These are phyloP conservation scores for Microcaecilia unicolor DNA, from an alignment of 2,797 vertebrate genomes.

Conservation along the genomic window DNA sequence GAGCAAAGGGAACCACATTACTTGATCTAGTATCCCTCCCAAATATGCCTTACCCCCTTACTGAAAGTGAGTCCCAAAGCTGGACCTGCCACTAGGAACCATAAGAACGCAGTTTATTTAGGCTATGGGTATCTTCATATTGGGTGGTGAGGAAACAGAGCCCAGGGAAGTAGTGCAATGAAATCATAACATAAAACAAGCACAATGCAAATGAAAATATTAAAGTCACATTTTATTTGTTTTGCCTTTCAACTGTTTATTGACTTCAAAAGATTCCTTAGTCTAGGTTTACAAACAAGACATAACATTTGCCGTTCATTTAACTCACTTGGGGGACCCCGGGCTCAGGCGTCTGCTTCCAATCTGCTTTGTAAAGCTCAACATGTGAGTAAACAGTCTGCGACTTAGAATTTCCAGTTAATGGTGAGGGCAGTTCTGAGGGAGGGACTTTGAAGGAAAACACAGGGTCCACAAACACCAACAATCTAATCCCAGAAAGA, in stretches of 20 bases:
- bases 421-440: not conserved
- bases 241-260: conserved; percentile 29
- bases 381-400: conserved; percentile 22
- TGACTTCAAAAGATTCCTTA: conserved; percentile 29
- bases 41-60: no score
- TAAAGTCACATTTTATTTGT: conserved; percentile 23
- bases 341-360: conserved; percentile 22
- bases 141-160: not conserved
- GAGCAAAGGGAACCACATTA: no score
- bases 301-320: conserved; percentile 27
- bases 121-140: no score
- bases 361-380: conserved; percentile 13
- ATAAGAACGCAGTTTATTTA: no score
- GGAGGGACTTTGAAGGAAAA: no score
- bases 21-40: no score
- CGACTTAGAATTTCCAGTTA: conserved; percentile 18
- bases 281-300: conserved; percentile 28
- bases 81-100: no score
- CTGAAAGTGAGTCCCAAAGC: no score
- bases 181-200: not conserved
- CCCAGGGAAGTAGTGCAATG: not conserved
- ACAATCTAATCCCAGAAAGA: no score
- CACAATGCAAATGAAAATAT: not conserved
- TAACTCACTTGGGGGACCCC: conserved; percentile 32
- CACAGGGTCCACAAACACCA: no score